Evolutionary conservation across 2,797 vertebrate genomes (phyloP).

Genomic region (Acanthiza pusilla): DNA sequence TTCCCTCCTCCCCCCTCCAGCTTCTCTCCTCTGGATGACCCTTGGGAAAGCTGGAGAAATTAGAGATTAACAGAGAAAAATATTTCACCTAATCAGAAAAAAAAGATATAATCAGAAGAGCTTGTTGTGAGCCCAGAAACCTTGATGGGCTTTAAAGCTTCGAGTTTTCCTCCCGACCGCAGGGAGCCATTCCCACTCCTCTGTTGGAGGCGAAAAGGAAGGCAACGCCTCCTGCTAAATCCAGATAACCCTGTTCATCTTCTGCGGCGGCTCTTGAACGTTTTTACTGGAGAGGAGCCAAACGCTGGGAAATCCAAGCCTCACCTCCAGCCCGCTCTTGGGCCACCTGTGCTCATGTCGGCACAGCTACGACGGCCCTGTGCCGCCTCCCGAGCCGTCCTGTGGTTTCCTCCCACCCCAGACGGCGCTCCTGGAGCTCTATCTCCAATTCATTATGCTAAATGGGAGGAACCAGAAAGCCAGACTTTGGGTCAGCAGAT

Average conservation of each 20-base stretch:
- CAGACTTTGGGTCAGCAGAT: slow-evolving; percentile 36
- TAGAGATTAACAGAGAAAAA: slow-evolving; percentile 19
- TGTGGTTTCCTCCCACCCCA: slow-evolving; percentile 42
- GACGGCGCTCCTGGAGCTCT: not conserved
- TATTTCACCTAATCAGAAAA: slow-evolving; percentile 3
- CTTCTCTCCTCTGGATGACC: not conserved
- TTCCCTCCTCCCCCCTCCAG: not conserved
- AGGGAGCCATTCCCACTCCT: not conserved
- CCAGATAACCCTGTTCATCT: slow-evolving; percentile 39
- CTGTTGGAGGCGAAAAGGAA: not conserved
- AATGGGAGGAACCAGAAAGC: slow-evolving; percentile 21
- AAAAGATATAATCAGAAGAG: not conserved
- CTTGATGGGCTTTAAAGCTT: slow-evolving; percentile 31
- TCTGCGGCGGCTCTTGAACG: not conserved
- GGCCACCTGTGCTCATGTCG: slow-evolving; percentile 2
- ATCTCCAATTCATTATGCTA: not conserved
- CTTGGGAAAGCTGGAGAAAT: not conserved
- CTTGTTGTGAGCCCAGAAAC: not conserved
- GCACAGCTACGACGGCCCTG: not conserved
- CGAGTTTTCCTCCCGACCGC: not conserved
- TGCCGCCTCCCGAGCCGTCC: not conserved
- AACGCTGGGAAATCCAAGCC: not conserved
- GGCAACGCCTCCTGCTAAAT: slow-evolving; percentile 3
- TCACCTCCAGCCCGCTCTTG: not conserved
- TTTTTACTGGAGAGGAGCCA: slow-evolving; percentile 30